These are phyloP conservation scores for Chamaea fasciata DNA, from an alignment of 2,113 vertebrate species.

Conservation along the genomic window DNA sequence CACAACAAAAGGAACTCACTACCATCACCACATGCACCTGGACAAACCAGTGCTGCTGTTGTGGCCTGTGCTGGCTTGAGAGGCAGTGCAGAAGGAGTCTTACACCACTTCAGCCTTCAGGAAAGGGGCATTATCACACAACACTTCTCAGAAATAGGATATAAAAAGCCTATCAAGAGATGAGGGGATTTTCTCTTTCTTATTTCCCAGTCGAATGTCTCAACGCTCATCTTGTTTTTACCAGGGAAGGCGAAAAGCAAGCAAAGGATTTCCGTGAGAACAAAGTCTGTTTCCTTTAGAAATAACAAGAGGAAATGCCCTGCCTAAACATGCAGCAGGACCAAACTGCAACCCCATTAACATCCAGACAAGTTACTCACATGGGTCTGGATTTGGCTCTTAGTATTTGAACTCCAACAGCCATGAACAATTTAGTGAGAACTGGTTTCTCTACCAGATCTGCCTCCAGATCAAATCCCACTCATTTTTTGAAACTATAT, in stretches of 20 bases:
- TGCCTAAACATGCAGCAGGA: constrained; percentile 53
- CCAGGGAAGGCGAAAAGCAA: constrained; percentile 68
- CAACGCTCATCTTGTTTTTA: constrained; percentile 12
- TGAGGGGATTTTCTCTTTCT: background rate
- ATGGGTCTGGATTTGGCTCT: background rate
- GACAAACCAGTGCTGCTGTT: background rate
- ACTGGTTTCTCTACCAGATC: background rate
- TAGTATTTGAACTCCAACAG: background rate
- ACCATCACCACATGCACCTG: background rate
- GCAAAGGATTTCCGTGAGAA: constrained; percentile 84
- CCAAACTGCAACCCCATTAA: background rate
- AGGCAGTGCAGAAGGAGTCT: background rate
- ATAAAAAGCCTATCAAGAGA: background rate
- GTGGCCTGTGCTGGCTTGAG: background rate
- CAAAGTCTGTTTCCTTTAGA: constrained; percentile 78
- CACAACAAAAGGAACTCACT: background rate
- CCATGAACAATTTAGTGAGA: background rate
- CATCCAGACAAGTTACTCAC: background rate
- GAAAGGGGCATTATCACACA: background rate
- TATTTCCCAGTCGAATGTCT: background rate
- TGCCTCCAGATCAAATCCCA: background rate
- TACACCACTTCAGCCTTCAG: background rate
- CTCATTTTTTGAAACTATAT: background rate
- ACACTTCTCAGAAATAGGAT: background rate
- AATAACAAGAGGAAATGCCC: constrained; percentile 88